Evolutionary conservation across 1,140 invertebrate species (phyloP), one percentile per base, ranked within the genome.

Genomic region (Neelides sp.): DNA sequence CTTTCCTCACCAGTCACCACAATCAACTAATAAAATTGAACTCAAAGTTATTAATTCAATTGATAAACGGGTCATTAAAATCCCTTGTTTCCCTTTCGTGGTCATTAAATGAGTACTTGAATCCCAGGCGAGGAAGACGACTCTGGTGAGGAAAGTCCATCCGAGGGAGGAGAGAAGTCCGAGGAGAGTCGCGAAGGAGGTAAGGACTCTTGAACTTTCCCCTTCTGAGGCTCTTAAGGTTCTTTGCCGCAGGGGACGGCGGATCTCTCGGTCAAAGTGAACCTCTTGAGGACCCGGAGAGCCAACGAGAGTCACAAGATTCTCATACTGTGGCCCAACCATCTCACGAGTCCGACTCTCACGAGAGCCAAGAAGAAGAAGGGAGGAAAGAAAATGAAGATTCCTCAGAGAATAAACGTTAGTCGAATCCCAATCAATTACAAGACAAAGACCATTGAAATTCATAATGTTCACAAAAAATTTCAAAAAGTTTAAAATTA

Each of bases 111-210:
- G n/a, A n/a, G n/a, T n/a, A 27, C 3, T 3, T 15, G n/a, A n/a
- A n/a, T n/a, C n/a, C n/a, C 42, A 41, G 52, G 35, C 10, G 36
- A 46, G 15, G 50, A 46, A 15, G 50, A 43, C 27, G 55, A 47
- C 27, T 27, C 41, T 13, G 55, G 35, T 27, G 52, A 53, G 39
- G 50, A 47, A 7, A 32, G 44, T 13, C 20, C 51, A 13, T 43
- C 26, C 17, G 54, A 53, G 50, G 62, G 54, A 52, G 48, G 32
- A 32, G 48, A 46, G 20, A 34, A 10, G 10, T 12, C 3, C 8
- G 27, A 45, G 10, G 41, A n/a, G 26, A 61, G 61, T 59, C 63
- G 62, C 55, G 64, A 62, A 52, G 62, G 61, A 60, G 40, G n/a
- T 2, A 45, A 49, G 40, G 55, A 57, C 19, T 10, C 30, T 15